Evolutionary conservation across 2,113 vertebrate genomes (phyloP), one percentile per base, ranked within the genome.

Genomic region (Chaetodon trifascialis): DNA sequence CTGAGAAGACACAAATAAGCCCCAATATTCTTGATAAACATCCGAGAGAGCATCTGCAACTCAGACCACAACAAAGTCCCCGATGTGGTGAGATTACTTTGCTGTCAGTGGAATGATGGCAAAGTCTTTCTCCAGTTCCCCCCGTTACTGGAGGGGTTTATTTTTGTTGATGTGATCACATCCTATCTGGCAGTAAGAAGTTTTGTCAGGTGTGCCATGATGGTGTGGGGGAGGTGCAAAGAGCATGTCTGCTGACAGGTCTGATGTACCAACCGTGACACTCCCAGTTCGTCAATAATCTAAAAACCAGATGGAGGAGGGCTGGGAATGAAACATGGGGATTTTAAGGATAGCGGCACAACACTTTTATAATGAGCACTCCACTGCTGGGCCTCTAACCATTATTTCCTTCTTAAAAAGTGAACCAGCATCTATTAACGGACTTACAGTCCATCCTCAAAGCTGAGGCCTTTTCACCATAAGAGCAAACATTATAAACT

Each of bases 231-330:
- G 83, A 73, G 83, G 74, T 74, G 80, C 75, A 51, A 54, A 80
- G 73, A 86, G 76, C 15, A 46, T 11, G 65, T 82, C 74, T 86
- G 81, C 86, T 85, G 88, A 90, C 73, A 88, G 81, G 70, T 85
- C 86, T 89, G 73, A 91, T 74, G 88, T 71, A 91, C 81, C 89
- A 88, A 80, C 82, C 80, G 25, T 85, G 79, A 88, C 87, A 85
- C 73, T 86, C 85, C 76, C 77, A 88, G 47, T 80, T 82, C 36
- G 49, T 73, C 67, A 73, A 54, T 91, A 87, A 95, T 92, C 80
- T 88, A 91, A 82, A 93, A 94, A 93, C 63, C 93, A 94, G 92
- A 90, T 92, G 91, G 73, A 79, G 78, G 21, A 64, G 49, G 36
- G 47, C 79, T 71, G 74, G 67, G 73, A 83, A 81, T 70, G 82